Conservation (phyloP, 2,888 invertebrate species). For the Imbricaverruca yamaguchii region DNA sequence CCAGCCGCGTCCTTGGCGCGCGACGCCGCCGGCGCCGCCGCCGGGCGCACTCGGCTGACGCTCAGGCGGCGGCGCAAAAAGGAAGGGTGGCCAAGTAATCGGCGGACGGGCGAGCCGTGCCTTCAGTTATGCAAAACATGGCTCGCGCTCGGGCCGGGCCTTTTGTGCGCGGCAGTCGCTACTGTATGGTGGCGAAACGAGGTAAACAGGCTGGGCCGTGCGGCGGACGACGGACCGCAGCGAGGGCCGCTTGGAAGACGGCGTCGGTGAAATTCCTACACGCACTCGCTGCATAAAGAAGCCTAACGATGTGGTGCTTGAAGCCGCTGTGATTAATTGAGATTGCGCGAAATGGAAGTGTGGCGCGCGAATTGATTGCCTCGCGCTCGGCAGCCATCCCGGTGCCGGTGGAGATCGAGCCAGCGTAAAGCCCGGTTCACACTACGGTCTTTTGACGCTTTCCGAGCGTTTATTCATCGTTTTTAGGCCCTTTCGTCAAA, state of each 20-base stretch:
- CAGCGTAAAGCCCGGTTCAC: too few species aligned
- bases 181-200: conserved; percentile 21
- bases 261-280: background rate
- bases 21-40: background rate
- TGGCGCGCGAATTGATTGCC: background rate
- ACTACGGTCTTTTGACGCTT: too few species aligned
- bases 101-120: background rate
- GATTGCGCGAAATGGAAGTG: background rate
- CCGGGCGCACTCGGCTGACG: background rate
- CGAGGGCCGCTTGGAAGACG: background rate
- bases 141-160: background rate
- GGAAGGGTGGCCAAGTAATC: conserved; percentile 12
- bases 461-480: too few species aligned
- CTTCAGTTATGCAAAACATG: conserved; percentile 15
- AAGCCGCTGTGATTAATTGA: background rate
- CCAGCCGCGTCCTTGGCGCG: background rate
- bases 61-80: background rate
- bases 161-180: background rate
- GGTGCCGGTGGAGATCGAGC: too few species aligned
- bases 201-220: background rate
- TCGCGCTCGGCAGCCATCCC: too few species aligned
- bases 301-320: background rate
- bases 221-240: background rate
- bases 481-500: too few species aligned
- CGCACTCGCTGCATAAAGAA: background rate